A percentile compares a stretch with the other conserved stretches of the same genome.
Conservation (phyloP, 23 tunicate species). For the Phallusia fumigata region DNA sequence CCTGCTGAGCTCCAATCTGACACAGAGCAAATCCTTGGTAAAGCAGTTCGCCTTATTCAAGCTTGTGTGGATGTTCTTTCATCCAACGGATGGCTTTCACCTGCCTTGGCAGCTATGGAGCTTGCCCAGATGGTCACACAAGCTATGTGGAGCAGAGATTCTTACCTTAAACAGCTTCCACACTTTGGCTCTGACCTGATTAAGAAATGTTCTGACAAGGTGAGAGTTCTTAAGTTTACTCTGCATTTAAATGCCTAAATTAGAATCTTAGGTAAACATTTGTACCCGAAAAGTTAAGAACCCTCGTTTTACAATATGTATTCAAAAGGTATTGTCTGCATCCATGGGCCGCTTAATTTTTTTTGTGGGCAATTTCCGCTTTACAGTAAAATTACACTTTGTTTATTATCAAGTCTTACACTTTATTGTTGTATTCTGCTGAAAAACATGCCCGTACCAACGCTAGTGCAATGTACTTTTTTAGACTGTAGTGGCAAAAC, state of each 20-base stretch:
- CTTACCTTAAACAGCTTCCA: slow-evolving; percentile 93
- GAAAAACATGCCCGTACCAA: neutral
- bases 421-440: too few species aligned
- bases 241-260: too few species aligned
- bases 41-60: slow-evolving; percentile 66
- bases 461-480: too few species aligned
- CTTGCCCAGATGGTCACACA: slow-evolving; percentile 98
- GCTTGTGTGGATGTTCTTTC: slow-evolving; percentile 99
- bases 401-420: too few species aligned
- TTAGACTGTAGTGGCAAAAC: too few species aligned
- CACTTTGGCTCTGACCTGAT: slow-evolving; percentile 83
- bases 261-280: too few species aligned
- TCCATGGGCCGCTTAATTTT: too few species aligned
- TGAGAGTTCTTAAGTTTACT: neutral
- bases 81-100: slow-evolving; percentile 97
- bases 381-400: too few species aligned
- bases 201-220: slow-evolving; percentile 84
- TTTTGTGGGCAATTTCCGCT: too few species aligned
- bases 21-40: slow-evolving; percentile 76
- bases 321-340: too few species aligned
- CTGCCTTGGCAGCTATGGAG: slow-evolving; percentile 99
- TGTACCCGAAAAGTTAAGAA: too few species aligned
- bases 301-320: too few species aligned
- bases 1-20: slow-evolving; percentile 94
- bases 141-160: slow-evolving; percentile 98